Evolutionary conservation across 2,888 invertebrate genomes (phyloP), one percentile per base, ranked within the genome.

Genomic region (Orthosia cruda): DNA sequence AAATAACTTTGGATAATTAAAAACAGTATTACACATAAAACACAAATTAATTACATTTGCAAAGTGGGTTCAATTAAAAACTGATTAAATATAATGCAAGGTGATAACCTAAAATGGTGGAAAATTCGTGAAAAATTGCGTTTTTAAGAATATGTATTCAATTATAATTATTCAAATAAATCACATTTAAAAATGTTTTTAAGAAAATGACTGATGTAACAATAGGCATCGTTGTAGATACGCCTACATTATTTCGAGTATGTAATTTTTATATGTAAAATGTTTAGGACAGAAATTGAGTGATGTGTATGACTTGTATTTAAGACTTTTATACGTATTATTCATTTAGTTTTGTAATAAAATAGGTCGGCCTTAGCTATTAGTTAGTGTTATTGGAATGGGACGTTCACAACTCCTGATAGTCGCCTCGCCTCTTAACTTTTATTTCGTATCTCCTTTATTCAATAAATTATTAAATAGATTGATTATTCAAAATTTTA

Each of bases 201-300:
- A 95, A 94, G 94, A 92, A 92, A 95, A 94, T 93, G 95, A 95
- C 96, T 96, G 96, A 96, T 92, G 91, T 95, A 94, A 91, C 90
- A 90, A 91, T 94, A 94, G 94, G 94, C 94, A 88, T 89, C 91
- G 90, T 93, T 93, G 91, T 94, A 92, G 92, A 92, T 92, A 93
- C 90, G 94, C 93, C 94, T 93, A 92, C 92, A 92, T 91, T 93
- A 91, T 92, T 92, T 91, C 92, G 92, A 91, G 90, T 92, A 91
- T 90, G 92, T 94, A 93, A 93, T 90, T 92, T 92, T 92, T 92
- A 89, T 91, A 91, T 91, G 89, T 90, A 90, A 88, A 84, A 83
- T 79, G 86, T 84, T 87, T 88, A 89, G 89, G 85, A 86, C 88
- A 86, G 85, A 87, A 85, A 86, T 87, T 81, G 83, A 85, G 81